A percentile compares a stretch with the other conserved stretches of the same genome.
These are phyloP conservation scores for Eupithecia inturbata DNA, from an alignment of 2,888 invertebrate species.

Conservation along the genomic window DNA sequence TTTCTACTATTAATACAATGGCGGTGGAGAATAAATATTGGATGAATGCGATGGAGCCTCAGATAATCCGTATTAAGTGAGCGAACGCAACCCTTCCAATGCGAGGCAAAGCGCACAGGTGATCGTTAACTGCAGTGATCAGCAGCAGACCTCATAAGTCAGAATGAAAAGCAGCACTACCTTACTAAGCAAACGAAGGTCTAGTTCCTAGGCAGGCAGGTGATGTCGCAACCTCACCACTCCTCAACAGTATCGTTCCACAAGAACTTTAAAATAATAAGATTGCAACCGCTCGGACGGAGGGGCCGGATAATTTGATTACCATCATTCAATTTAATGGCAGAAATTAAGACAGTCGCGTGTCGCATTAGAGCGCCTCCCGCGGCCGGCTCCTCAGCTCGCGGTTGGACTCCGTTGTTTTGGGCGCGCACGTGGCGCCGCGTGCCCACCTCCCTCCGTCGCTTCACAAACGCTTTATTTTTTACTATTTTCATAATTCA, in stretches of 20 bases:
- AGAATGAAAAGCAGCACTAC: background rate
- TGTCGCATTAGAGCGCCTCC: constrained; percentile 67
- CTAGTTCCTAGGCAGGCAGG: background rate
- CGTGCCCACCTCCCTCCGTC: constrained; percentile 74
- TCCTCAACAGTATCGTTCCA: constrained; percentile 20
- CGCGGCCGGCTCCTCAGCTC: constrained; percentile 45
- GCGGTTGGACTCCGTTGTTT: constrained; percentile 83
- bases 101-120: constrained; percentile 21
- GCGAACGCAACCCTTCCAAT: constrained; percentile 44
- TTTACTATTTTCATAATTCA: constrained; percentile 85
- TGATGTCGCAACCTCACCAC: background rate
- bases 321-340: constrained; percentile 67
- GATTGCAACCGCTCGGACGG: constrained; percentile 37
- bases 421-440: constrained; percentile 77
- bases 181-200: background rate
- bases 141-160: too few relatives aligned
- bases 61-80: constrained; percentile 77
- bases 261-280: constrained; percentile 39
- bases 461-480: constrained; percentile 70
- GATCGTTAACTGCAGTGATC: background rate
- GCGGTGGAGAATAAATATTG: constrained; percentile 79
- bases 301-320: constrained; percentile 60
- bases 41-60: constrained; percentile 67
- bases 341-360: constrained; percentile 75
- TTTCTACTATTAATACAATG: constrained; percentile 80